phyloP scores from a whole-genome alignment of 1,140 invertebrate genomes.

The Drosophila arizonae region DNA sequence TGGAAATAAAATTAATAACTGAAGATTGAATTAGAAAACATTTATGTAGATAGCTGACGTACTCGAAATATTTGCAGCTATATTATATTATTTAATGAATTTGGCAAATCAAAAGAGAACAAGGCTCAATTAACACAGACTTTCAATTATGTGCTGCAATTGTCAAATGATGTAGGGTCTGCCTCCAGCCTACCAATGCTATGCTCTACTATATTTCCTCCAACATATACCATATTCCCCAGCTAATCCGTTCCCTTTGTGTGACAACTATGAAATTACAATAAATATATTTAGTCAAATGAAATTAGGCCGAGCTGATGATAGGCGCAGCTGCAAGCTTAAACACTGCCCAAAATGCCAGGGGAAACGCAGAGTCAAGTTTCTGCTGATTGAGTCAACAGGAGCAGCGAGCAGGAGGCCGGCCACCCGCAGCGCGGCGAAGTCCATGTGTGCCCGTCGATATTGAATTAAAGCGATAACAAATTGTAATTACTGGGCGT shows the following conservation, averaged over 20 bases:
- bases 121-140: too few relatives aligned
- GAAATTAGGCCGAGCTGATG: conserved; percentile 2
- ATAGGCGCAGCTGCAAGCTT: background rate
- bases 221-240: too few relatives aligned
- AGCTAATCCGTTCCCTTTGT: background rate
- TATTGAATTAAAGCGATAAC: conserved; percentile 59
- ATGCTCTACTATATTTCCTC: too few relatives aligned
- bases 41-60: too few relatives aligned
- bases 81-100: background rate
- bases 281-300: conserved; percentile 4
- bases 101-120: too few relatives aligned
- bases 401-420: background rate
- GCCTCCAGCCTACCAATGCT: too few relatives aligned
- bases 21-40: background rate
- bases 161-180: too few relatives aligned
- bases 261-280: background rate
- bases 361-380: conserved; percentile 19
- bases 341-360: conserved; percentile 3
- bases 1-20: background rate
- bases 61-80: too few relatives aligned
- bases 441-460: conserved; percentile 16
- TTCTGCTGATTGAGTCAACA: conserved; percentile 9
- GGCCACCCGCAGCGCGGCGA: background rate
- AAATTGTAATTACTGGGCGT: conserved; percentile 51
- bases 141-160: too few relatives aligned